These are phyloP conservation scores for Porites cylindrica DNA, from an alignment of 92 coral and sea anemone species.

Conservation along the genomic window DNA sequence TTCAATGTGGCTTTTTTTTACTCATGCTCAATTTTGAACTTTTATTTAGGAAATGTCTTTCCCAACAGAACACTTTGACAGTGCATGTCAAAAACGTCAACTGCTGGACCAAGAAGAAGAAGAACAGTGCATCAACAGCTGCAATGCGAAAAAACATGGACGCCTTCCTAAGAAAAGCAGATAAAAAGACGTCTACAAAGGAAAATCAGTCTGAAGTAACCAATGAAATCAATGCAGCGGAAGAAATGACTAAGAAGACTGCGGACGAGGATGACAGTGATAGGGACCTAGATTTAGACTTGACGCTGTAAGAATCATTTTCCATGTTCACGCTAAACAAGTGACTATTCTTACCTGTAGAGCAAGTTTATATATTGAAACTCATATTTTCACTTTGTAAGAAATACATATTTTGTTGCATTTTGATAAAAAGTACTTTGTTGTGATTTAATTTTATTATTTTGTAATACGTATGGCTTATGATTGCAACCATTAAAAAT, in stretches of 20 bases:
- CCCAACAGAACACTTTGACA: background rate
- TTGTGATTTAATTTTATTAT: background rate
- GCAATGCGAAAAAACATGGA: too few species aligned
- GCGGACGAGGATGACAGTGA: too few species aligned
- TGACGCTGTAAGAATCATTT: conserved; percentile 2
- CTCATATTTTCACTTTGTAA: background rate
- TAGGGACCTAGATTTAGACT: background rate
- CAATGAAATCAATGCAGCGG: too few species aligned
- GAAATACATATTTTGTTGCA: background rate
- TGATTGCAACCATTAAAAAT: background rate
- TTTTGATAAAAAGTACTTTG: conserved; percentile 2
- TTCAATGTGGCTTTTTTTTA: background rate
- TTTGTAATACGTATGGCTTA: conserved; percentile 1
- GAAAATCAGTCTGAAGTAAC: too few species aligned
- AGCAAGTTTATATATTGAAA: background rate
- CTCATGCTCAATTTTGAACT: too few species aligned
- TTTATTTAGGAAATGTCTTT: background rate
- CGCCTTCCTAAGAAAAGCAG: too few species aligned
- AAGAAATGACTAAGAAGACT: too few species aligned
- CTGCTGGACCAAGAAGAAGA: too few species aligned
- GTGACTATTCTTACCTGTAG: background rate
- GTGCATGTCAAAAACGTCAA: too few species aligned
- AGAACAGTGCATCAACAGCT: too few species aligned
- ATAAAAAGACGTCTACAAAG: too few species aligned
- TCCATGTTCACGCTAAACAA: background rate